Conservation (phyloP, 2,888 invertebrate genomes). For the Melanostoma mellinum region DNA sequence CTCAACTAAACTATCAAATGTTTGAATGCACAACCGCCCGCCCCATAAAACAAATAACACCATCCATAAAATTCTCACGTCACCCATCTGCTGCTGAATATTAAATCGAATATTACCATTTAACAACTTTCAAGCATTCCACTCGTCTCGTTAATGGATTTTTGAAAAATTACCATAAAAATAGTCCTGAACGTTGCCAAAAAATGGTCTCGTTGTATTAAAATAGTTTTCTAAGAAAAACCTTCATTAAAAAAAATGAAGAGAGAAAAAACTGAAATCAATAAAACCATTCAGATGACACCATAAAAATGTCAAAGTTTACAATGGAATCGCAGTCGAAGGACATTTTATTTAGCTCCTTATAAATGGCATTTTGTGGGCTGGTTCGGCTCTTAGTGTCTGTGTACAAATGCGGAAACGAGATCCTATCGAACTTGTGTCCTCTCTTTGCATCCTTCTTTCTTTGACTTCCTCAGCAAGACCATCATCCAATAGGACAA, state of each 20-base stretch:
- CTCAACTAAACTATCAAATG: no score
- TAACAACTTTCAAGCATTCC: no score
- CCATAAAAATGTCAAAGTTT: conserved; percentile 41
- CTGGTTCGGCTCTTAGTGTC: background rate
- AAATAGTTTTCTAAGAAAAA: background rate
- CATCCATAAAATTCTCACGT: no score
- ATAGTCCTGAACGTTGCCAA: no score
- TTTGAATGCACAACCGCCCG: no score
- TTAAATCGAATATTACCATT: no score
- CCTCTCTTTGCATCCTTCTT: background rate
- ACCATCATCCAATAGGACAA: background rate
- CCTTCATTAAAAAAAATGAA: conserved; percentile 19
- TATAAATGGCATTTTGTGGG: conserved; percentile 28
- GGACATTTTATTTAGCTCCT: conserved; percentile 41
- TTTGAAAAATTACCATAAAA: no score
- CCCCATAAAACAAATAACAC: no score
- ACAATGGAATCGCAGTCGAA: conserved; percentile 36
- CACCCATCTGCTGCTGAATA: no score
- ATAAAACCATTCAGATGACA: conserved; percentile 21
- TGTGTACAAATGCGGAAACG: background rate
- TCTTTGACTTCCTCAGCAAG: background rate
- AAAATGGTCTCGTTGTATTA: no score
- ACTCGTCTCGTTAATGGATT: no score
- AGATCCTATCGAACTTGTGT: conserved; percentile 4
- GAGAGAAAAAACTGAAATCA: conserved; percentile 30